Conservation (phyloP, 2,888 invertebrate genomes). For the Seira musarum region DNA sequence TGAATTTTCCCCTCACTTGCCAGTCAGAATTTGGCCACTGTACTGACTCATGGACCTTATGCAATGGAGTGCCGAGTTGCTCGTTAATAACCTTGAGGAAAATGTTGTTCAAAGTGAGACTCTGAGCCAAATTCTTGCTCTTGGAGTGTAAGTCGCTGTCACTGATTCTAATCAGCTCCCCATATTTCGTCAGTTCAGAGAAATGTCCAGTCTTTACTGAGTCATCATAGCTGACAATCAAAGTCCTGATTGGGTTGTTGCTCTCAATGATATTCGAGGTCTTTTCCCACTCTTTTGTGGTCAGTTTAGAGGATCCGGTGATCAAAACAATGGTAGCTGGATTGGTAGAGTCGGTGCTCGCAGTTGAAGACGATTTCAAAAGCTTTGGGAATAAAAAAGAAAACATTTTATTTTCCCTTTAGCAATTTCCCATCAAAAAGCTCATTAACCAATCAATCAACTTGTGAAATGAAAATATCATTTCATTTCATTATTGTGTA, state of each 20-base stretch:
- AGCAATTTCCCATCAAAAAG: background rate
- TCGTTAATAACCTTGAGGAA: conserved; percentile 67
- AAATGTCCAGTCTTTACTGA: conserved; percentile 56
- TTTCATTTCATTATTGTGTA: no score
- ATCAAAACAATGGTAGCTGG: conserved; percentile 66
- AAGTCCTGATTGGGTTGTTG: conserved; percentile 63
- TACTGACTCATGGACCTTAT: conserved; percentile 63
- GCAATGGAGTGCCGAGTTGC: conserved; percentile 65
- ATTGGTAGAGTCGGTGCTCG: conserved; percentile 60
- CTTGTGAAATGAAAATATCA: no score
- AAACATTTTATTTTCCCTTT: background rate
- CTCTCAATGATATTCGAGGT: conserved; percentile 64
- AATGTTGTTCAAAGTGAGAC: conserved; percentile 64
- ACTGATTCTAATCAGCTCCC: conserved; percentile 63
- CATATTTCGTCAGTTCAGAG: conserved; percentile 61
- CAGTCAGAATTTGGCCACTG: conserved; percentile 67
- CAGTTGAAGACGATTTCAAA: conserved; percentile 63
- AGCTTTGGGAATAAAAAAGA: conserved; percentile 56
- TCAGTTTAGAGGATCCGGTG: conserved; percentile 63
- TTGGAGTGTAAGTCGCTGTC: conserved; percentile 58
- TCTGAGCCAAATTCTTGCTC: conserved; percentile 65
- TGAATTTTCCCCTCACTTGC: conserved; percentile 68
- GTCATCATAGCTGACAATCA: conserved; percentile 67
- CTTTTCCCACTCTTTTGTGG: conserved; percentile 67
- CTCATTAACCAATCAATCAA: no score